Evolutionary conservation across 2,113 vertebrate species (phyloP).

Genomic region (Clarias magur): DNA sequence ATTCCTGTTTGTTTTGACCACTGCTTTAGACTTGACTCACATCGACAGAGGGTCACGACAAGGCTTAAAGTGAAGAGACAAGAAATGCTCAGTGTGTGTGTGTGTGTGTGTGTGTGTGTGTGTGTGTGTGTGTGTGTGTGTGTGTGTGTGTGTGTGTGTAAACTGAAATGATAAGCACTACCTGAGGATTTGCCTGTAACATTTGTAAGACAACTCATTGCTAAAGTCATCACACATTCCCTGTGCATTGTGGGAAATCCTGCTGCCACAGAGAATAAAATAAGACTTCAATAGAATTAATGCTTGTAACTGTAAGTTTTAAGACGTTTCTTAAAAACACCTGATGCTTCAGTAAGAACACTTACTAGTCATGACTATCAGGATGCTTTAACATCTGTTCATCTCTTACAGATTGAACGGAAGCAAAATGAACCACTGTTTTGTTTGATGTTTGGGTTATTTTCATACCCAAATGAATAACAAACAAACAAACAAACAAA

Average conservation of each 20-base stretch:
- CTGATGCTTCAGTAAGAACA: background rate
- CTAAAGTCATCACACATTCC: background rate
- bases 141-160: background rate
- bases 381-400: background rate
- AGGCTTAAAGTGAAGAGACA: background rate
- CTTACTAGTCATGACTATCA: background rate
- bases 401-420: background rate
- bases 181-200: background rate
- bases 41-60: background rate
- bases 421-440: background rate
- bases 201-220: background rate
- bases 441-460: background rate
- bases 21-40: background rate
- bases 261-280: background rate
- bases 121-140: too few species aligned
- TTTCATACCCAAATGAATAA: too few species aligned
- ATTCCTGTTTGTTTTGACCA: background rate
- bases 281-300: background rate
- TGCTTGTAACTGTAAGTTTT: background rate
- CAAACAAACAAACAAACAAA: background rate
- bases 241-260: slow-evolving; percentile 8
- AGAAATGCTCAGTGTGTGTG: background rate
- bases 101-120: too few species aligned
- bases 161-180: background rate
- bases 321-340: background rate